Evolutionary conservation across 2,797 vertebrate genomes (phyloP), one percentile per base, ranked within the genome.

Genomic region (Cyprinodon diabolis): DNA sequence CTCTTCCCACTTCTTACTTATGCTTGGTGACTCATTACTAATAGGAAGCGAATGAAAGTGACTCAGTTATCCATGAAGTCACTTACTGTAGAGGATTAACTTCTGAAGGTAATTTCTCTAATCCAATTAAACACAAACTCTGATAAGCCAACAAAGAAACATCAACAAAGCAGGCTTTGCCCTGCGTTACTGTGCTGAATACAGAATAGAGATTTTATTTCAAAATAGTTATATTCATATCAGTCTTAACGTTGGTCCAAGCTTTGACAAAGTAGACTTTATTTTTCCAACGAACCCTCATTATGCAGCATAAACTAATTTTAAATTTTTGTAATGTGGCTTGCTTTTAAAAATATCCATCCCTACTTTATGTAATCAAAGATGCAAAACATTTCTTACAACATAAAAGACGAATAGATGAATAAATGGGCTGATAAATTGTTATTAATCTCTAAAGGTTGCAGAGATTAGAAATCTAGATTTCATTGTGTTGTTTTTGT

Each of bases 1-100:
- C 71, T 66, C 30, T 51, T 19, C 15, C 49, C 76, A 51, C 65
- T 25, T 57, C 70, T 40, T 58, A 40, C 54, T 51, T 55, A 70
- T 25, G 6, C 40, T 10, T 52, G 23, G 54, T 45, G 17, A 65
- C n/a, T 66, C 65, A 40, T 15, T 43, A 12, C 57, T 74, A 37
- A 73, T 40, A 68, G 47, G 40, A 63, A 15, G 4, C 1, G 23
- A 63, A 51, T 66, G 21, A 65, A 56, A 58, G 1, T 48, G 57
- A 4, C 25, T 40, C 12, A 30, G 30, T 30, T 30, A 30, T 30
- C 30, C 47, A 51, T 37, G 1, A 58, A 14, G 17, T 58, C 56
- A 15, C 30, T 58, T 37, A n/a, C 30, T 68, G 25, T 35, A 35
- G 51, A 68, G 11, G 2, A 51, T 68, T 13, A 21, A 35, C 25